phyloP scores from a whole-genome alignment of 2,113 vertebrate genomes.

The Mormyrus iriodes region DNA sequence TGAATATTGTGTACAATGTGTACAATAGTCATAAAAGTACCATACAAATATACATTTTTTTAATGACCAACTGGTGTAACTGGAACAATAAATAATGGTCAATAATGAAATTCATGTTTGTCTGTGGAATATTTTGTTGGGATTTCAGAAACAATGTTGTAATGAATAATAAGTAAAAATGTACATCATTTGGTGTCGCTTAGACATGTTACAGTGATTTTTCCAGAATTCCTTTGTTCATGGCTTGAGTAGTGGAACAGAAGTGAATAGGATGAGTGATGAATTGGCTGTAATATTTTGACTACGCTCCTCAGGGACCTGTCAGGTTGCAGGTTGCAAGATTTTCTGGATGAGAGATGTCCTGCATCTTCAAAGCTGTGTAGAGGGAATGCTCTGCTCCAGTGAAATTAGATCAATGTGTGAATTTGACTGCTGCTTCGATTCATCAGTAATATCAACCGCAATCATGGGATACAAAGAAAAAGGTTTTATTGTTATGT shows the following conservation, averaged over 20 bases:
- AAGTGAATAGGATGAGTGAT: background rate
- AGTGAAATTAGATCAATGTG: background rate
- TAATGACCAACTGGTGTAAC: constrained; percentile 57
- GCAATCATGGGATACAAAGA: background rate
- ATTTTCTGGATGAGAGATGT: background rate
- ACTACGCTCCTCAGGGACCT: background rate
- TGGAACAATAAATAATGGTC: constrained; percentile 67
- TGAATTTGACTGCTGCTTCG: background rate
- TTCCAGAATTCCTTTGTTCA: background rate
- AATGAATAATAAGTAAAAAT: background rate
- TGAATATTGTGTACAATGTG: constrained; percentile 53
- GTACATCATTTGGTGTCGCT: background rate
- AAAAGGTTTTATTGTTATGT: background rate
- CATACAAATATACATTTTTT: constrained; percentile 54
- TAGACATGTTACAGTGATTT: background rate
- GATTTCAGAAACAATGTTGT: background rate
- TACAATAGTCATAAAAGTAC: constrained; percentile 66
- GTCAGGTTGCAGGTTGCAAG: background rate
- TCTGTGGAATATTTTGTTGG: constrained; percentile 27
- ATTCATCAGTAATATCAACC: background rate
- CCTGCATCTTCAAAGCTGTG: background rate
- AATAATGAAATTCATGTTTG: background rate
- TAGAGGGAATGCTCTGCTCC: background rate
- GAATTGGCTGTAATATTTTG: background rate
- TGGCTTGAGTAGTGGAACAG: background rate